Percentiles rank a stretch among this genome's conserved stretches.
These are phyloP conservation scores for Pollachius pollachius DNA, from an alignment of 2,113 vertebrate species.

Conservation along the genomic window DNA sequence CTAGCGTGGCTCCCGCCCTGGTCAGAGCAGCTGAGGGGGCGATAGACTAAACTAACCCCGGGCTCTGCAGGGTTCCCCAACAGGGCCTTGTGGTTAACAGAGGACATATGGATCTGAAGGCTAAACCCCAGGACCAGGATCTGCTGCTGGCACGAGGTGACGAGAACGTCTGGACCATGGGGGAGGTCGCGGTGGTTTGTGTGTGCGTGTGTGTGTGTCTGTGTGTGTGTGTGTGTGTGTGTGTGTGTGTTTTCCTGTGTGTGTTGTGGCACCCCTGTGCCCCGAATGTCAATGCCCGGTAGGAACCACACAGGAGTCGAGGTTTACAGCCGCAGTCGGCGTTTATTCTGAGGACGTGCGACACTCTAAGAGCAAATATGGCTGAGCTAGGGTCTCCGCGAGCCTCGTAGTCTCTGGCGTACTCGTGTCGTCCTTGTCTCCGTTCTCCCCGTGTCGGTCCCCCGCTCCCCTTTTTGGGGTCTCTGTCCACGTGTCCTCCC, in stretches of 20 bases:
- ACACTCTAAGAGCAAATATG: too few species aligned
- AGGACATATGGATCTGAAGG: conserved; percentile 59
- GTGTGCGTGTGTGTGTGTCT: background rate
- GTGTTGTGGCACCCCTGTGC: too few species aligned
- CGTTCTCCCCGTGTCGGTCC: too few species aligned
- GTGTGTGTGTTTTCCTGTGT: background rate
- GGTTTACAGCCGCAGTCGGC: too few species aligned
- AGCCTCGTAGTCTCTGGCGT: too few species aligned
- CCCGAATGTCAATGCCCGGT: too few species aligned
- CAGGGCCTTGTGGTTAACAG: conserved; percentile 16
- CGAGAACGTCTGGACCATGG: conserved; percentile 6
- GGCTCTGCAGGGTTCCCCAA: background rate
- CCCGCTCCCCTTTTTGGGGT: too few species aligned
- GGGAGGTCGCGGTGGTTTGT: conserved; percentile 14
- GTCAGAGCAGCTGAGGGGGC: conserved; percentile 36
- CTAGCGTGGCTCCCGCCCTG: conserved; percentile 17
- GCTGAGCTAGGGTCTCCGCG: too few species aligned
- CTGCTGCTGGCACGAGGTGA: conserved; percentile 43
- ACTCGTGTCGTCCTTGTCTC: too few species aligned
- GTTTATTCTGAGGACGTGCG: too few species aligned
- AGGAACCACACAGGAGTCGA: too few species aligned
- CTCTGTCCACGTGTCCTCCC: too few species aligned
- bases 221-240: background rate
- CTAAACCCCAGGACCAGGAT: conserved; percentile 38
- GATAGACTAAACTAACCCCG: conserved; percentile 40